Base-by-base conservation (phyloP, 1,140 invertebrate genomes). In the Vanessa tameamea region DNA sequence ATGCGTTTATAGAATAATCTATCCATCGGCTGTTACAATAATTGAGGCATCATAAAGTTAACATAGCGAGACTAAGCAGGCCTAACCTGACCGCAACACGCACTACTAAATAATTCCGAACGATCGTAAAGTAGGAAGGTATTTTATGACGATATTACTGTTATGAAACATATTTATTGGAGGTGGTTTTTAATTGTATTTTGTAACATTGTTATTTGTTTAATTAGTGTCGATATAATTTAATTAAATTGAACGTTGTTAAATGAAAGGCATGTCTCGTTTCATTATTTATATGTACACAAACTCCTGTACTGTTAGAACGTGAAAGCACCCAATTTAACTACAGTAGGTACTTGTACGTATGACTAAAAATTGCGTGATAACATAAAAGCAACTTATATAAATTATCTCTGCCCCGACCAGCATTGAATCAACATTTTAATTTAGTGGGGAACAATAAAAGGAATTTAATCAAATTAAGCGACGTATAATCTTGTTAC, bases 41-140 rank as follows among this genome's bases (percentile, higher is more conserved):
- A 80, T 80, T 78, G 78, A 75, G 73, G 76, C 47, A 75, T 78
- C 78, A 69, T 80, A 80, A 80, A 80, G 73, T 72, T 76, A 80
- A 78, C 73, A 75, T 78, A 77, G 76, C 78, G 78, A 75, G 76
- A 80, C 78, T 78, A 80, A 80, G 76, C 78, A 79, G 75, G 78
- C 72, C 64, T 55, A 76, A 69, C 68, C 75, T 70, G 68, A 73
- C 81, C 78, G 68, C 77, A 82, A 50, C 72, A 78, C 76, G 76
- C 76, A 78, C 74, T 72, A 55, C 57, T 72, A 72, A 76, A 76
- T 76, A 72, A 76, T 76, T 76, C 65, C 57, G 20, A 65, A 50
- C 72, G 69, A 76, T 76, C 69, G 64, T 76, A 76, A 76, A 76
- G 15, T 63, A 76, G 74, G 55, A 66, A 72, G 69, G 69, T 72